Evolutionary conservation across 2,113 vertebrate species (phyloP).

Genomic region (Seriola quinqueradiata): DNA sequence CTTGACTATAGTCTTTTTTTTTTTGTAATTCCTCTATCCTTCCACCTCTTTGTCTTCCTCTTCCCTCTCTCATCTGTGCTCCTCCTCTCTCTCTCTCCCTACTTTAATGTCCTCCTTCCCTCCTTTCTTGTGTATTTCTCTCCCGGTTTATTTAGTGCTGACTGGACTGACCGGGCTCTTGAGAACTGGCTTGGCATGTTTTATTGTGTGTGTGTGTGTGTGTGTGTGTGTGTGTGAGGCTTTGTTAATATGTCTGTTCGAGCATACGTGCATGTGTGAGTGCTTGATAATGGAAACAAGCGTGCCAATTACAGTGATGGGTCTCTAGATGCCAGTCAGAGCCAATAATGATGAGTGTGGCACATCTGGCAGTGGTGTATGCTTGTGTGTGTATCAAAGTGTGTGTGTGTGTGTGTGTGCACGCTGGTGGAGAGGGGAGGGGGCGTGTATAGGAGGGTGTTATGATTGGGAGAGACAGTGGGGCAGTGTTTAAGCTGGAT

Average conservation of each 20-base stretch:
- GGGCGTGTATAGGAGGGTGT: background rate
- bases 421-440: background rate
- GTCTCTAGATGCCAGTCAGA: slow-evolving; percentile 64
- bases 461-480: slow-evolving; percentile 6
- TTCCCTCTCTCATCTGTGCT: background rate
- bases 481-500: background rate
- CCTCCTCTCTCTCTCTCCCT: background rate
- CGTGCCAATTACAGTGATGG: slow-evolving; percentile 63
- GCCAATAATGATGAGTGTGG: slow-evolving; percentile 61
- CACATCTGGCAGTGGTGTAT: slow-evolving; percentile 64
- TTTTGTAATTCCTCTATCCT: slow-evolving; percentile 32
- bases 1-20: background rate
- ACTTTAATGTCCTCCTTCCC: slow-evolving; percentile 6
- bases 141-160: slow-evolving; percentile 49
- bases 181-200: slow-evolving; percentile 54
- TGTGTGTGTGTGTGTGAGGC: slow-evolving; percentile 23
- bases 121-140: slow-evolving; percentile 17
- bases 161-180: slow-evolving; percentile 41
- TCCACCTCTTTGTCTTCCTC: slow-evolving; percentile 6
- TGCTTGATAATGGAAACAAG: slow-evolving; percentile 68
- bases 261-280: slow-evolving; percentile 42
- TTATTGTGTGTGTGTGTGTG: slow-evolving; percentile 25
- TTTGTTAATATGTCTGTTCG: slow-evolving; percentile 40
- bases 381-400: slow-evolving; percentile 15
- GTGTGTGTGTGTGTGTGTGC: slow-evolving; percentile 1